phyloP scores from a whole-genome alignment of 2,888 invertebrate species.

The Habrosyne pyritoides region DNA sequence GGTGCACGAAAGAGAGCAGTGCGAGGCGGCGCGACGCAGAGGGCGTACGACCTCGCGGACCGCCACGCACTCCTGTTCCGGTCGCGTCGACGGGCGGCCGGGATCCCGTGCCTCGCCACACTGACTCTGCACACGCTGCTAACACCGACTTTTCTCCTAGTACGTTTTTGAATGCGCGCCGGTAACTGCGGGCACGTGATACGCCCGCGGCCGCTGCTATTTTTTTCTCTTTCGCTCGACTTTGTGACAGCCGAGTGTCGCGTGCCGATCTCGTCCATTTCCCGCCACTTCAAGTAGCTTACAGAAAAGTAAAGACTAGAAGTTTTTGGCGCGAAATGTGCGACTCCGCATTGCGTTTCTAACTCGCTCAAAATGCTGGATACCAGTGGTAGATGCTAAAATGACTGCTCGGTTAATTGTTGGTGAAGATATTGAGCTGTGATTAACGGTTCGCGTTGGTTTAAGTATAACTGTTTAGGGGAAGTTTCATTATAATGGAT shows the following conservation, averaged over 20 bases:
- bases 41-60: constrained; percentile 79
- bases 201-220: constrained; percentile 73
- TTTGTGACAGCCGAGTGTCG: constrained; percentile 73
- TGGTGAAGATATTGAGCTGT: constrained; percentile 67
- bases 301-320: constrained; percentile 57
- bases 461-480: constrained; percentile 42
- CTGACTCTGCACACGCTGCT: constrained; percentile 68
- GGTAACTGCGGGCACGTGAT: constrained; percentile 78
- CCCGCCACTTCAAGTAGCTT: constrained; percentile 66
- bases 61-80: constrained; percentile 82
- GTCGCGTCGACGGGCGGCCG: constrained; percentile 82
- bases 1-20: constrained; percentile 61
- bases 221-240: constrained; percentile 77
- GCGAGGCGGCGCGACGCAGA: constrained; percentile 85
- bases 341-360: constrained; percentile 30
- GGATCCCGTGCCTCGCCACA: constrained; percentile 78
- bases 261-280: constrained; percentile 72
- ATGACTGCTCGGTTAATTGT: constrained; percentile 55
- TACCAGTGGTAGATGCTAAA: constrained; percentile 57
- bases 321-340: constrained; percentile 81
- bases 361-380: constrained; percentile 37
- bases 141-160: constrained; percentile 71
- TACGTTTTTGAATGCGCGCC: constrained; percentile 78
- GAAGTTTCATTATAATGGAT: constrained; percentile 73
- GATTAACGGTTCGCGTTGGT: constrained; percentile 54